phyloP scores from a whole-genome alignment of 2,113 vertebrate genomes.

The Himantopus leucocephalus region DNA sequence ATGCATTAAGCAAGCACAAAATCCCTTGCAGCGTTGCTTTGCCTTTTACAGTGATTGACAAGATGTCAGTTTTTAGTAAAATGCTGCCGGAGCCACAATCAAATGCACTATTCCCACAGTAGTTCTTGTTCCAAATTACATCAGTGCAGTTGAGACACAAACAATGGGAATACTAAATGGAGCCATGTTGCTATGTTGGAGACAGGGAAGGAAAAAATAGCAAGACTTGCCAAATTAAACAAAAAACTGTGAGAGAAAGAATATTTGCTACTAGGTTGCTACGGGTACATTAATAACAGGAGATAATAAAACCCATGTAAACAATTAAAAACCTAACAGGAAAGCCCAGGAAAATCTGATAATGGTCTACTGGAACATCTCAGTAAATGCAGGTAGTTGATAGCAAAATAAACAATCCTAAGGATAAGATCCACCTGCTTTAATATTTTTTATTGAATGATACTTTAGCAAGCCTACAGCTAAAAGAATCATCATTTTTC shows the following conservation, averaged over 20 bases:
- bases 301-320: constrained; percentile 53
- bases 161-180: constrained; percentile 68
- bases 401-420: background rate
- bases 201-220: constrained; percentile 64
- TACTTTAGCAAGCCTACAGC: background rate
- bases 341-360: constrained; percentile 39
- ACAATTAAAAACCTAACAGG: constrained; percentile 48
- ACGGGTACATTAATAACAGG: constrained; percentile 58
- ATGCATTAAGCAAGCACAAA: background rate
- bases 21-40: constrained; percentile 7
- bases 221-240: constrained; percentile 63
- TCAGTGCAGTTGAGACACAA: constrained; percentile 67
- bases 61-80: constrained; percentile 59
- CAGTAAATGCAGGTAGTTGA: background rate
- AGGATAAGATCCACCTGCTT: background rate
- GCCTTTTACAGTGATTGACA: constrained; percentile 45
- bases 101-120: constrained; percentile 61
- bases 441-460: background rate
- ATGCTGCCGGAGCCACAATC: constrained; percentile 55
- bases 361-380: background rate
- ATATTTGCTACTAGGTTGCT: constrained; percentile 63
- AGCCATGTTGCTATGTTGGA: constrained; percentile 69
- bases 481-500: background rate
- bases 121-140: constrained; percentile 67
- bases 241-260: constrained; percentile 62